phyloP scores from a whole-genome alignment of 2,797 vertebrate species.

The Oryzias dopingdopingensis region DNA sequence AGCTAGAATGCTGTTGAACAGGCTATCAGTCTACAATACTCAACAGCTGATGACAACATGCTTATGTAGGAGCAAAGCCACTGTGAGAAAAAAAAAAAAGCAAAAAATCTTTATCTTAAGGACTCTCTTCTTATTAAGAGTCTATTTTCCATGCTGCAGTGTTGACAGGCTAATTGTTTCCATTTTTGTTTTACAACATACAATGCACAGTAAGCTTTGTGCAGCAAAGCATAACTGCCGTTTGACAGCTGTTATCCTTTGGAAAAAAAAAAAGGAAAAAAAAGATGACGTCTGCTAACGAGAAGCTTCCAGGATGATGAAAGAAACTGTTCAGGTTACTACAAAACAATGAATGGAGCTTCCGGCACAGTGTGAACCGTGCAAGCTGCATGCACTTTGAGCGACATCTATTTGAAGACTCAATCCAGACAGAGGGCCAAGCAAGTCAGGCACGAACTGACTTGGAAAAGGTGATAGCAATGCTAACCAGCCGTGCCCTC shows the following conservation, averaged over 20 bases:
- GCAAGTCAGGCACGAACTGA: too few species aligned
- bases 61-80: conserved; percentile 22
- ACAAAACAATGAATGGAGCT: background rate
- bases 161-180: too few species aligned
- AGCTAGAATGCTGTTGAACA: conserved; percentile 64
- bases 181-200: too few species aligned
- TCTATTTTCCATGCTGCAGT: too few species aligned
- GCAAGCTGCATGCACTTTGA: too few species aligned
- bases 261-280: background rate
- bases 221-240: too few species aligned
- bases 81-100: conserved; percentile 21
- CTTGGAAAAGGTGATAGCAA: background rate
- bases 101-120: conserved; percentile 5
- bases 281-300: too few species aligned
- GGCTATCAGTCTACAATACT: conserved; percentile 45
- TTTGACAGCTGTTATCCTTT: too few species aligned
- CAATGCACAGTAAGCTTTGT: too few species aligned
- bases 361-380: background rate
- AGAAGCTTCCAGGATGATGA: background rate
- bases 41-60: conserved; percentile 31
- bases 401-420: too few species aligned
- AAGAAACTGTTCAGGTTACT: background rate
- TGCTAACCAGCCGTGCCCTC: background rate
- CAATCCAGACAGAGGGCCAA: too few species aligned
- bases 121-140: background rate